Evolutionary conservation across 2,888 invertebrate genomes (phyloP), one percentile per base, ranked within the genome.

Genomic region (Plebejus argus): DNA sequence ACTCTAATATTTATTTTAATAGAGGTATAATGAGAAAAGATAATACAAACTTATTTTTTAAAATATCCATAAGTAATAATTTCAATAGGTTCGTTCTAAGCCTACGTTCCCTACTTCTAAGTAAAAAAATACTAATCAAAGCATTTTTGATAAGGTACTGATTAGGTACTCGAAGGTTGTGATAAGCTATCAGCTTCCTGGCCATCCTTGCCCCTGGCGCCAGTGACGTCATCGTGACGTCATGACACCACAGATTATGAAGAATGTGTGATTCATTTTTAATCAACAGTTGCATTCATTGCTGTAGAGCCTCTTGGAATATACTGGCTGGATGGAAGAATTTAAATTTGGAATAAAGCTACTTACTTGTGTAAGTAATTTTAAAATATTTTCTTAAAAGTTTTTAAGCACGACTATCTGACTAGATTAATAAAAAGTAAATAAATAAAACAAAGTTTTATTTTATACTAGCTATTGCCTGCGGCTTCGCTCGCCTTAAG

Each of bases 191-290:
- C 66, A 33, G 18, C 28, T 18, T 66, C 66, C 72, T 20, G 18
- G 1, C 23, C 74, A 53, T 74, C 72, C 72, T 71, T 39, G 71
- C 15, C 20, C 45, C 74, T 28, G 49, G 53, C 74, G 53, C 49
- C 53, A 66, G 66, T 33, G 66, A 33, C 28, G 66, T 15, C 66
- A 66, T 39, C 15, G 20, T 74, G 53, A 74, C 74, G 45, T 74
- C 53, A 74, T 39, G 5, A 39, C 71, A 61, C 72, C 45, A 39
- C 72, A 45, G 72, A 39, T 72, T 39, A 72, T 45, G 23, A 45
- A 28, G 66, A 66, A 72, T 72, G 39, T 20, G 49, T 74, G 49
- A 74, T 74, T 74, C 74, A 74, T 74, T 39, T 71, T n/a, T 20
- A 39, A 71, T 39, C 35, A 39, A 71, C 33, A 66, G 28, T 33